Conservation (phyloP, 2,797 vertebrate genomes). For the Orientallactaga sibirica region DNA sequence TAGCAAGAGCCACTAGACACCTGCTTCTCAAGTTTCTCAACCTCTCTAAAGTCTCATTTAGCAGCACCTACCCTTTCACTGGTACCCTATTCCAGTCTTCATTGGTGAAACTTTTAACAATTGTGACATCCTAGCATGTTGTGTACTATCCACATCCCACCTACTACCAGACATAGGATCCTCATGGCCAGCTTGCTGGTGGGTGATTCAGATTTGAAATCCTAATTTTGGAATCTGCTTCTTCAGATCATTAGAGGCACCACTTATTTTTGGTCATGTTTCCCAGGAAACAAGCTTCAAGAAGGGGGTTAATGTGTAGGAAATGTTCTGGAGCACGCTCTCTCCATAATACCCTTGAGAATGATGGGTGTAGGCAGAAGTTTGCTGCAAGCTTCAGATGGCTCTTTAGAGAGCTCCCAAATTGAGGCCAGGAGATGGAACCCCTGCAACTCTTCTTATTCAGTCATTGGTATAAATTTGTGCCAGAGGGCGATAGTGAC, state of each 20-base stretch:
- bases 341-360: constrained; percentile 16
- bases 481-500: background rate
- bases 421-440: background rate
- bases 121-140: background rate
- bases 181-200: constrained; percentile 58
- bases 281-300: constrained; percentile 63
- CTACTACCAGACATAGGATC: constrained; percentile 10
- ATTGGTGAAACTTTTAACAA: background rate
- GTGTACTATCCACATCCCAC: background rate
- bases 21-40: background rate
- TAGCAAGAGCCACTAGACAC: background rate
- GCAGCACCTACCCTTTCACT: background rate
- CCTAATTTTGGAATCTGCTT: constrained; percentile 63
- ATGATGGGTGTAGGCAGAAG: constrained; percentile 13
- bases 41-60: background rate
- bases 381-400: background rate
- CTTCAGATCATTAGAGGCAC: constrained; percentile 52
- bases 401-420: background rate
- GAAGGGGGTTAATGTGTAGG: constrained; percentile 4
- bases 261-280: constrained; percentile 70
- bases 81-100: background rate
- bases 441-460: background rate
- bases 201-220: constrained; percentile 63
- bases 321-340: constrained; percentile 47
- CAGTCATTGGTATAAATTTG: background rate